Conservation (phyloP, 2,113 vertebrate genomes). For the Rostratula benghalensis region DNA sequence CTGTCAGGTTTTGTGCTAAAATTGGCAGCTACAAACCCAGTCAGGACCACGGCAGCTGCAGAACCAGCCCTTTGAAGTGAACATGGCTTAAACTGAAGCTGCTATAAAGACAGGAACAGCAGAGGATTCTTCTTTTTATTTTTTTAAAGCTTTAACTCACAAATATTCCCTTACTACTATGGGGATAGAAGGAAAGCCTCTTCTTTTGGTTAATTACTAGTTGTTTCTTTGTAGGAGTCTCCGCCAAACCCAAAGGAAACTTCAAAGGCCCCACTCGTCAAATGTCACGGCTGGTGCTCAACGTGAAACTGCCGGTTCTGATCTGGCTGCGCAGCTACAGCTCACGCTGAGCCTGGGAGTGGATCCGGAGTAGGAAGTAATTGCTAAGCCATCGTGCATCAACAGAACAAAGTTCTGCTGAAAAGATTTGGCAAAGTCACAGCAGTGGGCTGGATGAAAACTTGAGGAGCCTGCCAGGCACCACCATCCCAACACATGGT, state of each 20-base stretch:
- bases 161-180: neutral
- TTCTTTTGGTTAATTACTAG: slow-evolving; percentile 18
- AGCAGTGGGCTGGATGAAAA: neutral
- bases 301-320: neutral
- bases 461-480: neutral
- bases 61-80: slow-evolving; percentile 26
- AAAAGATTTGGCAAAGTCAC: slow-evolving; percentile 17
- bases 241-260: slow-evolving; percentile 9
- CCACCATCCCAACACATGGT: neutral
- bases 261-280: neutral
- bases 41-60: neutral
- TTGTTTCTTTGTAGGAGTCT: neutral
- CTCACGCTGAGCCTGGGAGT: neutral
- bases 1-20: slow-evolving; percentile 15
- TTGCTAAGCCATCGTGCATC: neutral
- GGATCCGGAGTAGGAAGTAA: neutral
- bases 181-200: neutral
- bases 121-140: neutral
- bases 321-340: neutral
- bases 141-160: neutral
- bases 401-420: neutral
- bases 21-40: slow-evolving; percentile 10
- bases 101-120: neutral
- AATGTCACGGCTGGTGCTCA: neutral
- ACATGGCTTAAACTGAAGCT: neutral